These are phyloP conservation scores for Chionomys nivalis DNA, from an alignment of 2,113 vertebrate genomes.

Conservation along the genomic window DNA sequence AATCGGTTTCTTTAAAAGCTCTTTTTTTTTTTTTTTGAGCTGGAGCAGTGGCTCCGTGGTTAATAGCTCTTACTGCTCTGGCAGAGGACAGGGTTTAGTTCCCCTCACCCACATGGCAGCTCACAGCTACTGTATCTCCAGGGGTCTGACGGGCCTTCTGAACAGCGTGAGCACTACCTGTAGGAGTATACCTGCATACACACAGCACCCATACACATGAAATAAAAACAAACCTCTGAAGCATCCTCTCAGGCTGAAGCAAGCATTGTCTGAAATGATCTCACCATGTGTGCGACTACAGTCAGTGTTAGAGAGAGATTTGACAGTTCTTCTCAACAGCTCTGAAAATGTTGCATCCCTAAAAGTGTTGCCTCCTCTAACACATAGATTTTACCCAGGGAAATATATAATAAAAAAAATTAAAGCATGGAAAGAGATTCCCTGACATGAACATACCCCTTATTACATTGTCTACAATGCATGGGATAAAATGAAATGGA, in stretches of 20 bases:
- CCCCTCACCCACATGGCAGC: no score
- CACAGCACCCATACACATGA: no score
- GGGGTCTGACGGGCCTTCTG: not conserved
- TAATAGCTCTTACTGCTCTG: not conserved
- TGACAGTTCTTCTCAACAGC: not conserved
- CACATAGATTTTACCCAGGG: not conserved
- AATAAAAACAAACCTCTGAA: not conserved
- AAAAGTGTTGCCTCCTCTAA: not conserved
- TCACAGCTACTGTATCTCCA: not conserved
- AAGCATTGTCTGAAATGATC: not conserved
- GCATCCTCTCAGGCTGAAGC: not conserved
- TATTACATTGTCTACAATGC: not conserved
- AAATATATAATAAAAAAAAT: not conserved
- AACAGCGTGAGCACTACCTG: not conserved
- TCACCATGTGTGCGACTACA: not conserved
- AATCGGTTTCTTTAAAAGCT: not conserved
- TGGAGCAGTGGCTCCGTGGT: not conserved
- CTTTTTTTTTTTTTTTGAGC: not conserved
- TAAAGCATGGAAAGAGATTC: not conserved
- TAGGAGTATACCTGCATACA: not conserved
- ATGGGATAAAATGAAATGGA: slow-evolving; percentile 25
- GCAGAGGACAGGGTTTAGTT: not conserved
- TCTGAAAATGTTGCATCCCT: not conserved
- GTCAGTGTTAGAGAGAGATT: not conserved
- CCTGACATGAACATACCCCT: not conserved